phyloP scores from a whole-genome alignment of 2,113 vertebrate species.

The Cnemophilus loriae region DNA sequence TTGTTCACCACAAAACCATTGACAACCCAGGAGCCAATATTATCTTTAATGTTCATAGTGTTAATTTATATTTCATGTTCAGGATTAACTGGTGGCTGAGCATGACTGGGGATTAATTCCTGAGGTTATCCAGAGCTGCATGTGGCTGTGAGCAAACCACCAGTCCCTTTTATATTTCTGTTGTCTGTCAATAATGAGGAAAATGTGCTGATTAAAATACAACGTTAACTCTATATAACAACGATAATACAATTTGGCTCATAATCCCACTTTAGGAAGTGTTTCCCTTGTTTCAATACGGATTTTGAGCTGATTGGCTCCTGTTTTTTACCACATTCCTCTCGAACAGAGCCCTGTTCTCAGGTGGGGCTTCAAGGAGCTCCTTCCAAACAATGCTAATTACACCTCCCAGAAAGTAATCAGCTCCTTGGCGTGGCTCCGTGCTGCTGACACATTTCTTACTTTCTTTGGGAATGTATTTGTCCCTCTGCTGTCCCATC shows the following conservation, averaged over 20 bases:
- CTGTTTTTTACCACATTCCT: neutral
- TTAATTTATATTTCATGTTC: neutral
- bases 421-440: neutral
- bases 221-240: neutral
- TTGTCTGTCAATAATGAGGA: neutral
- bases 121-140: neutral
- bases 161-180: neutral
- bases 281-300: neutral
- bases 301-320: neutral
- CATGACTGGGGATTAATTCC: neutral
- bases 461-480: conserved; percentile 4
- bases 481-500: neutral
- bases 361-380: conserved; percentile 3
- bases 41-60: neutral
- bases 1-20: neutral
- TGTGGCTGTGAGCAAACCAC: neutral
- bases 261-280: neutral
- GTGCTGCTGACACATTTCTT: neutral
- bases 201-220: neutral
- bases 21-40: neutral
- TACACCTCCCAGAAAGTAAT: conserved; percentile 8
- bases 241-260: neutral
- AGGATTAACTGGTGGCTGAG: neutral
- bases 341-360: neutral
- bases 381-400: neutral